Conservation (phyloP, 2,113 vertebrate species). For the Nipponia nippon region DNA sequence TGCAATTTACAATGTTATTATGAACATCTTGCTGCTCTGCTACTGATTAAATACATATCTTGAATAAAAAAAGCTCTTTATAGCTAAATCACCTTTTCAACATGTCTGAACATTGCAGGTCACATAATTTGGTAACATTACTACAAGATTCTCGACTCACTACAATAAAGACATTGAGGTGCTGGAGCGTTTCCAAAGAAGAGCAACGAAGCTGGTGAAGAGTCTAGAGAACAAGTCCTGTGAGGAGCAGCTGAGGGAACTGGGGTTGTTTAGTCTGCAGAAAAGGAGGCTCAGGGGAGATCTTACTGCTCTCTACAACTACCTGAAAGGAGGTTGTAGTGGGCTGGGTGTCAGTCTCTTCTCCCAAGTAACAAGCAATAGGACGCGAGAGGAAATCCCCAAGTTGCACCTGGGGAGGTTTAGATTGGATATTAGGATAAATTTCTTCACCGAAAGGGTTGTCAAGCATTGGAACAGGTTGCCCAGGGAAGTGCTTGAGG, state of each 20-base stretch:
- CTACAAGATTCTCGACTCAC: background rate
- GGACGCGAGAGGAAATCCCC: background rate
- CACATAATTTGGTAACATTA: background rate
- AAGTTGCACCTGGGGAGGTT: background rate
- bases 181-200: background rate
- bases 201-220: background rate
- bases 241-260: background rate
- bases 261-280: background rate
- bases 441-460: background rate
- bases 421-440: background rate
- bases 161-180: background rate
- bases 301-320: background rate
- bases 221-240: background rate
- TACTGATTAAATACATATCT: background rate
- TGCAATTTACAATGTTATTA: background rate
- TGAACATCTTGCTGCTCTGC: background rate
- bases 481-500: background rate
- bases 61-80: background rate
- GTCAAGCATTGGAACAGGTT: background rate
- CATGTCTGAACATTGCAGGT: background rate
- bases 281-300: background rate
- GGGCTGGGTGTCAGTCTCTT: accelerated
- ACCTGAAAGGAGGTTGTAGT: background rate
- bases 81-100: background rate
- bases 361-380: background rate